Evolutionary conservation across 2,888 invertebrate species (phyloP).

Genomic region (Lasioglossum vierecki): DNA sequence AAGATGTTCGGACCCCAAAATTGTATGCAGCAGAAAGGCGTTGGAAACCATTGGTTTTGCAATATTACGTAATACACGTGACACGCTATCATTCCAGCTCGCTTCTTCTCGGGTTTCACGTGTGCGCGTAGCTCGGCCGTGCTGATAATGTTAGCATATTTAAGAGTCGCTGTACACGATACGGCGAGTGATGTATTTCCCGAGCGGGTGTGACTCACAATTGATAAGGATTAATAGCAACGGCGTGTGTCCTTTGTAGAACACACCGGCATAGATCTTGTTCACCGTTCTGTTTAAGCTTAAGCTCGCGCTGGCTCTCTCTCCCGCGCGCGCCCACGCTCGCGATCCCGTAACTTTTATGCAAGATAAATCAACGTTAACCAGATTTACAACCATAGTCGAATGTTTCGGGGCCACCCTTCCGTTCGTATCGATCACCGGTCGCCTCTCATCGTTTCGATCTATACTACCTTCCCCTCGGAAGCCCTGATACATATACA

Average conservation of each 20-base stretch:
- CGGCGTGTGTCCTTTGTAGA: slow-evolving; percentile 21
- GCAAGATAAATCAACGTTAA: slow-evolving; percentile 60
- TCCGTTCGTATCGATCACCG: slow-evolving; percentile 47
- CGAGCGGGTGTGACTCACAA: slow-evolving; percentile 30
- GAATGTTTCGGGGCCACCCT: slow-evolving; percentile 41
- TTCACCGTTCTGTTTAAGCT: slow-evolving; percentile 42
- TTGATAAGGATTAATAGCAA: slow-evolving; percentile 55
- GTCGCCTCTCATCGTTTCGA: slow-evolving; percentile 40
- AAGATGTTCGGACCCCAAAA: no score
- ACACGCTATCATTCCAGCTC: background rate
- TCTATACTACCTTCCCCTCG: slow-evolving; percentile 3
- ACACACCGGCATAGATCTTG: slow-evolving; percentile 36
- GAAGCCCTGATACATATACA: slow-evolving; percentile 26
- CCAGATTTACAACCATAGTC: slow-evolving; percentile 55
- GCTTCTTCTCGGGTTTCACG: background rate
- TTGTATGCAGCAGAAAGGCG: background rate
- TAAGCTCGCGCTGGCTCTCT: background rate
- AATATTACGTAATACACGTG: background rate
- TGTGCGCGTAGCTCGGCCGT: background rate
- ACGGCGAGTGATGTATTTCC: slow-evolving; percentile 34
- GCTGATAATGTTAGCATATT: background rate
- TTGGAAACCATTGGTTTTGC: background rate
- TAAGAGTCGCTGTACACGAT: background rate
- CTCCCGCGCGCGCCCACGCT: background rate
- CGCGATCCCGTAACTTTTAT: slow-evolving; percentile 51